Percentiles rank a stretch among this genome's conserved stretches.
Evolutionary conservation across 1,140 invertebrate species (phyloP).

Genomic region (Drosophila seguyi): DNA sequence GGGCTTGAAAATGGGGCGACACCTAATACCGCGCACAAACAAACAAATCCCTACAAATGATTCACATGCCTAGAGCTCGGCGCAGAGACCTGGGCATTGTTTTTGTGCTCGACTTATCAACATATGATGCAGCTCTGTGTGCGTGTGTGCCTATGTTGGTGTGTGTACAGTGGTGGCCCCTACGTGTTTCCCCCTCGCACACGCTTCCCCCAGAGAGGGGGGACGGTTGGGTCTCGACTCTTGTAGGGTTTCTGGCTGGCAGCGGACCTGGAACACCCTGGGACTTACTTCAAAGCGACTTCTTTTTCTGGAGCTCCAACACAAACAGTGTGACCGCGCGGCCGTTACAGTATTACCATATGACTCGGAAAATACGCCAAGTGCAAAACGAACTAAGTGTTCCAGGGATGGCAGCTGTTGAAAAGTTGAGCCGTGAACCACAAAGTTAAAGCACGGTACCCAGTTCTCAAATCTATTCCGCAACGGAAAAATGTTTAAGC

Average conservation of each 20-base stretch:
- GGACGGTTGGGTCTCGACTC: conserved; percentile 15
- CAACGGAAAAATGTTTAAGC: too few relatives aligned
- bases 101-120: conserved; percentile 60
- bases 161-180: conserved; percentile 31
- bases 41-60: conserved; percentile 76
- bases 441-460: too few relatives aligned
- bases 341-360: conserved; percentile 15
- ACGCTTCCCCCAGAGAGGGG: conserved; percentile 7
- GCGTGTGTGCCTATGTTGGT: conserved; percentile 17
- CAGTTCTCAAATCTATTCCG: too few relatives aligned
- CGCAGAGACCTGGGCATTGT: conserved; percentile 29
- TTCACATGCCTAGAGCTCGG: conserved; percentile 54
- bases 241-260: conserved; percentile 64
- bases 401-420: conserved; percentile 1
- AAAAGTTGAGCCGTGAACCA: too few relatives aligned
- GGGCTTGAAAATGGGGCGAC: conserved; percentile 54
- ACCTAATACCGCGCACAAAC: conserved; percentile 63
- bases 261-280: conserved; percentile 39
- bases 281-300: conserved; percentile 66
- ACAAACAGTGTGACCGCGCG: conserved; percentile 64
- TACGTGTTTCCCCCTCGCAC: conserved; percentile 32
- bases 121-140: conserved; percentile 44
- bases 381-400: neutral
- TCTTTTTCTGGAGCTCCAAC: conserved; percentile 51
- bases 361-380: conserved; percentile 3